These are phyloP conservation scores for Sceliomorpha sp. DNA, from an alignment of 2,888 invertebrate genomes.

Conservation along the genomic window DNA sequence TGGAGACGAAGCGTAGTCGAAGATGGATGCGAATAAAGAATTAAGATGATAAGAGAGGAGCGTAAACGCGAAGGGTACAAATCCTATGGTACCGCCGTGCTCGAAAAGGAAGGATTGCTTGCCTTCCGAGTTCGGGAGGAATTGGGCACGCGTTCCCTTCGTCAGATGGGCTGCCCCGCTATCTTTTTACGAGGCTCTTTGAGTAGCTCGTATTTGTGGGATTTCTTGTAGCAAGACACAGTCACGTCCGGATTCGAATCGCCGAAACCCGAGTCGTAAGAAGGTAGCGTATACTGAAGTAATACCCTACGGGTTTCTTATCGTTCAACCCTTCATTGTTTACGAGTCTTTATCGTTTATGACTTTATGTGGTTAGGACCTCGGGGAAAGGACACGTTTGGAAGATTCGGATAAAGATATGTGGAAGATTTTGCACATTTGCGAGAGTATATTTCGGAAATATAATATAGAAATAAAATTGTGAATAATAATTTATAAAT, in stretches of 20 bases:
- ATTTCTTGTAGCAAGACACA: conserved; percentile 64
- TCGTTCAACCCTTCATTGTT: conserved; percentile 17
- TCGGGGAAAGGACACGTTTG: background rate
- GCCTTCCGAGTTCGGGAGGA: conserved; percentile 26
- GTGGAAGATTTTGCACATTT: too few species aligned
- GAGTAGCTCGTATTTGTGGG: conserved; percentile 58
- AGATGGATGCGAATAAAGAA: conserved; percentile 28
- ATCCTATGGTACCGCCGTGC: conserved; percentile 15
- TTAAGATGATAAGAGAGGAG: conserved; percentile 37
- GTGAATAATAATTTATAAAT: too few species aligned
- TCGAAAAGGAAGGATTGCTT: conserved; percentile 27
- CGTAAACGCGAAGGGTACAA: conserved; percentile 36
- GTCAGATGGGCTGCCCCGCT: conserved; percentile 19
- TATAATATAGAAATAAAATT: too few species aligned
- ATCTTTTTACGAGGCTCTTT: conserved; percentile 58
- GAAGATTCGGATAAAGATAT: too few species aligned
- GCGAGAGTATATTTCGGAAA: too few species aligned
- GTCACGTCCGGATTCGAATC: conserved; percentile 53
- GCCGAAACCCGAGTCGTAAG: conserved; percentile 15
- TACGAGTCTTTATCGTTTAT: too few species aligned
- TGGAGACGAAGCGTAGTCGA: conserved; percentile 17
- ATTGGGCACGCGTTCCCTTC: conserved; percentile 43
- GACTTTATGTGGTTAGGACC: conserved; percentile 12
- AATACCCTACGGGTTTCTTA: conserved; percentile 38
- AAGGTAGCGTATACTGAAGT: conserved; percentile 25